Base-by-base conservation (phyloP, 2,797 vertebrate genomes). In the Hypotaenidia philippensis region DNA sequence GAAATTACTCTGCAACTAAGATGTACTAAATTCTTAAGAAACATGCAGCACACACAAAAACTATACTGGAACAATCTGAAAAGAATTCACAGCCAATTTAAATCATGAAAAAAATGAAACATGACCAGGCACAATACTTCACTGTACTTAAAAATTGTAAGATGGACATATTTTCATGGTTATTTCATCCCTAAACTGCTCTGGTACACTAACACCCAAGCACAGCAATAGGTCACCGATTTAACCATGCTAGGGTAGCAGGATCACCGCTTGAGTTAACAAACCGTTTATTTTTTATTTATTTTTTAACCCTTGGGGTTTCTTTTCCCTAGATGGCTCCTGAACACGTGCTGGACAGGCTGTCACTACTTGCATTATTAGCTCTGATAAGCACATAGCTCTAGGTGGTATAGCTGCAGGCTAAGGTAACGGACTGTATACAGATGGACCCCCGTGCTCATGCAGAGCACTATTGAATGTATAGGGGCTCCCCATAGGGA, bases 401-500 rank as follows among this genome's bases (percentile, higher is more conserved):
- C 88, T 90, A 96, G 90, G 95, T 89, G 93, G 95, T 94, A 86
- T 95, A 94, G 96, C 96, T 94, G 83, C 90, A 96, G 94, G 94
- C 93, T 86, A 95, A 78, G 77, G 93, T 31, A 91, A 84, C 8
- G 6, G 77, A 22, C 91, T 79, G 88, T 60, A 40, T 91, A 94
- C 95, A 97, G 96, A 97, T 97, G 96, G 93, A 94, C 38, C 79
- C 80, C 89, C 1, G 34, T 3, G 79, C 79, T 93, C 95, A 94
- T 0, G 70, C 94, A 94, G 96, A 95, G 95, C 86, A 65, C 90
- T 87, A 82, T 13, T 95, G 65, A 96, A 94, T 72, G 57, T 55
- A 65, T 3, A 74, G 76, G 93, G 95, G 90, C 91, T 95, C 93
- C 96, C 95, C 72, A 83, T 86, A 69, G 94, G 72, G 91, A 94